A percentile compares a stretch with the other conserved stretches of the same genome.
Evolutionary conservation across 1,140 invertebrate species (phyloP).

Genomic region (Aphaenogaster ashmeadi): DNA sequence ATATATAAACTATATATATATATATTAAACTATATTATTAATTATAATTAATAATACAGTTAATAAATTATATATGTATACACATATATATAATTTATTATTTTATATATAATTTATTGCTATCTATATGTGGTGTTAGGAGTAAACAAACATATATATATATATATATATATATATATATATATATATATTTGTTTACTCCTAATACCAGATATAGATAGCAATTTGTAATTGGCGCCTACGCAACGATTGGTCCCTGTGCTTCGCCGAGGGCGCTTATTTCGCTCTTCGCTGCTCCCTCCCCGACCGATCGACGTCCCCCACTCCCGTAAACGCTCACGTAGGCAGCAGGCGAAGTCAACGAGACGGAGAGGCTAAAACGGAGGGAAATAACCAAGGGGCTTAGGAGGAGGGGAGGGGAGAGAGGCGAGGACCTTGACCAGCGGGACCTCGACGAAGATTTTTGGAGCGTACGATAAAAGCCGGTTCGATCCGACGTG

Average conservation of each 20-base stretch:
- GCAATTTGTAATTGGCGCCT: slow-evolving; percentile 73
- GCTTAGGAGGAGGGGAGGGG: neutral
- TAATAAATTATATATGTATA: no score
- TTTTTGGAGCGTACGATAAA: slow-evolving; percentile 28
- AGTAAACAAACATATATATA: no score
- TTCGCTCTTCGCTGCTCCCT: slow-evolving; percentile 21
- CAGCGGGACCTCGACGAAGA: slow-evolving; percentile 15
- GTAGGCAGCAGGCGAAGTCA: slow-evolving; percentile 68
- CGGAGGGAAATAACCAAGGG: slow-evolving; percentile 69
- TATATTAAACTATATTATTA: no score
- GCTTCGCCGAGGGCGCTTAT: slow-evolving; percentile 4
- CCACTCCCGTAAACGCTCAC: slow-evolving; percentile 68
- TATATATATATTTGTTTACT: neutral
- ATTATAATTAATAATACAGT: no score
- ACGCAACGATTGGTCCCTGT: slow-evolving; percentile 53
- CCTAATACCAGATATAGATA: neutral
- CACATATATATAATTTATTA: no score
- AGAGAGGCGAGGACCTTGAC: slow-evolving; percentile 20
- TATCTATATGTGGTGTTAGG: no score
- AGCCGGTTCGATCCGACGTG: neutral
- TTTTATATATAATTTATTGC: no score
- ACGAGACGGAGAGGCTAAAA: slow-evolving; percentile 75
- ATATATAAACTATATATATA: no score
- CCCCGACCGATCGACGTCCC: slow-evolving; percentile 8
- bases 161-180: no score